Base-by-base conservation (phyloP, 2,888 invertebrate genomes). In the Cacoxenus indagator region DNA sequence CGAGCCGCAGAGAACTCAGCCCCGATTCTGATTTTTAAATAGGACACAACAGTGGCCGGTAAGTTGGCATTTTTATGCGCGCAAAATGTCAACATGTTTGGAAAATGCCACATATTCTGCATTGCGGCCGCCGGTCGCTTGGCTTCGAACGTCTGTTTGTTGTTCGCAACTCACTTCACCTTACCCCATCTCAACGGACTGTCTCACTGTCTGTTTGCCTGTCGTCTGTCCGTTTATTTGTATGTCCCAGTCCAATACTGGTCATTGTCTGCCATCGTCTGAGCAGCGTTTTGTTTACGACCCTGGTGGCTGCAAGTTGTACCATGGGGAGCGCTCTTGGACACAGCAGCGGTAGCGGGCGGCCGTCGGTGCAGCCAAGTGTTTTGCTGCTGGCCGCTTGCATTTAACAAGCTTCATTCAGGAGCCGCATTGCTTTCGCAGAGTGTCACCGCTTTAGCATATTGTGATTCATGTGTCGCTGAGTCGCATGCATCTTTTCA, bases 31-130 rank as follows among this genome's bases (percentile, higher is more conserved):
- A 83, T 83, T 81, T 84, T 84, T 81, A 81, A 81, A 84, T 81
- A 81, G 81, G 81, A 81, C 84, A 84, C 84, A 81, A 82, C 84
- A 81, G 84, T 84, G 84, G 81, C 84, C 84, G 84, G 83, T 84
- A 81, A 81, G 81, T 84, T 81, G 81, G 81, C 83, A 81, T 81
- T 84, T 81, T 81, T 81, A 81, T 82, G 84, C 77, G 78, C 78
- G 78, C 84, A 83, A 84, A 84, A 84, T 84, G 84, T 84, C 84
- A 84, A 84, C 84, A 84, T 84, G 80, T 84, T 84, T 80, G 85
- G 83, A 85, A 85, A 84, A 85, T 84, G 84, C 85, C 84, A 85
- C 84, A 84, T 85, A 84, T 84, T 85, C 84, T 83, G 78, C 84
- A 82, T 85, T 84, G 85, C 85, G 76, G 83, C 76, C n/a, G n/a